Evolutionary conservation across 2,797 vertebrate genomes (phyloP).

Genomic region (Pseudopleuronectes americanus): DNA sequence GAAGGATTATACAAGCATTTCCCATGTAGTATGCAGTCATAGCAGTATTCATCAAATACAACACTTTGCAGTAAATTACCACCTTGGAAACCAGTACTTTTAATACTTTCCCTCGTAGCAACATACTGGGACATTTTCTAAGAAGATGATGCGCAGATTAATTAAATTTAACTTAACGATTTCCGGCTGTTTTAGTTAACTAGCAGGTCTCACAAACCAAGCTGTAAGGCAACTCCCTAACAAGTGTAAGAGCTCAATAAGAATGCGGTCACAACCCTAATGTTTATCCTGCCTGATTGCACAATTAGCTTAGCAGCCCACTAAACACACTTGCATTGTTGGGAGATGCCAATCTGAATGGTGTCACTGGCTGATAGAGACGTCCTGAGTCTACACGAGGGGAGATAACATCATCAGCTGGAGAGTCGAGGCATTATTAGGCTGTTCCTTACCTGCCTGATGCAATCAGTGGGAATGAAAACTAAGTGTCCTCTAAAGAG

Average conservation of each 20-base stretch:
- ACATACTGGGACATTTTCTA: not conserved
- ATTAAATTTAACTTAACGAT: not conserved
- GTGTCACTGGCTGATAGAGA: constrained; percentile 69
- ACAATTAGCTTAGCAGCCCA: constrained; percentile 53
- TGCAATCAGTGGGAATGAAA: constrained; percentile 73
- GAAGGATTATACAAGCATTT: not conserved
- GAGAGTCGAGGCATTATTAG: constrained; percentile 52
- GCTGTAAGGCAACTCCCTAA: constrained; percentile 7
- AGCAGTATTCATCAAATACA: constrained; percentile 14
- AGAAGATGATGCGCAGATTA: not conserved
- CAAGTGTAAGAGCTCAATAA: constrained; percentile 18
- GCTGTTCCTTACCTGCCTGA: constrained; percentile 64
- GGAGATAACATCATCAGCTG: constrained; percentile 68
- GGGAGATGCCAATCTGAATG: constrained; percentile 76
- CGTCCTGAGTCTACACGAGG: constrained; percentile 43
- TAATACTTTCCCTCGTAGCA: not conserved
- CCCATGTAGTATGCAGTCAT: not conserved
- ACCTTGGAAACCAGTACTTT: constrained; percentile 6
- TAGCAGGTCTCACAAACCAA: constrained; percentile 13
- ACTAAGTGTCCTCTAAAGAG: constrained; percentile 54
- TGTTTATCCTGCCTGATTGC: constrained; percentile 55
- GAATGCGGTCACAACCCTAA: constrained; percentile 35
- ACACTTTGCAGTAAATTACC: not conserved
- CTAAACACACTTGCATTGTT: constrained; percentile 59
- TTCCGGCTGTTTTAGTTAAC: constrained; percentile 12